A percentile compares a stretch with the other conserved stretches of the same genome.
Conservation (phyloP, 2,113 vertebrate species). For the Turnix velox region DNA sequence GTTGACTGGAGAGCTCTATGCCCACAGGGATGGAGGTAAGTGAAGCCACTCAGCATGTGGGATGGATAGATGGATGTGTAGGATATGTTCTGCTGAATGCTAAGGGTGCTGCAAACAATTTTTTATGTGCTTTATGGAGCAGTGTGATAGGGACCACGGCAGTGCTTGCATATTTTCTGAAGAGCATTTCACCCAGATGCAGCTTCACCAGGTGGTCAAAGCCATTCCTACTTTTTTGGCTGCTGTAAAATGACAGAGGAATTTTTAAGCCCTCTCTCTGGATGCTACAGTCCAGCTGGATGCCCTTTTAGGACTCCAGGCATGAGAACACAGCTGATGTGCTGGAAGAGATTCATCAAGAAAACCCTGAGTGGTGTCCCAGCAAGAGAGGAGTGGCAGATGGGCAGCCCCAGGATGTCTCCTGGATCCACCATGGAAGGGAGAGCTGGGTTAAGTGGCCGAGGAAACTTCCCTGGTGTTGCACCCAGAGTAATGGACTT, state of each 20-base stretch:
- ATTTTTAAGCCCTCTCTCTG: neutral
- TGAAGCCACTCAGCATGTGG: neutral
- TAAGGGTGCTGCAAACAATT: neutral
- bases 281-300: neutral
- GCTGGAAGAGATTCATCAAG: neutral
- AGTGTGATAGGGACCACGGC: neutral
- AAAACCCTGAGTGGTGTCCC: neutral
- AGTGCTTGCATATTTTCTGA: neutral
- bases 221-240: neutral
- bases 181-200: neutral
- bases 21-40: neutral
- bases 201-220: neutral
- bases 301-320: neutral
- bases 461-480: neutral
- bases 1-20: neutral
- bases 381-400: neutral
- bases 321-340: neutral
- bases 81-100: rapidly evolving
- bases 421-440: neutral
- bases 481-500: neutral
- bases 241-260: neutral
- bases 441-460: neutral
- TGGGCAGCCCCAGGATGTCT: neutral
- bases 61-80: neutral
- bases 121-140: neutral